Evolutionary conservation across 30 jellyfish, hydroid and myxozoan species (phyloP), one percentile per base, ranked within the genome.

Genomic region (Chrysaora quinquecirrha): DNA sequence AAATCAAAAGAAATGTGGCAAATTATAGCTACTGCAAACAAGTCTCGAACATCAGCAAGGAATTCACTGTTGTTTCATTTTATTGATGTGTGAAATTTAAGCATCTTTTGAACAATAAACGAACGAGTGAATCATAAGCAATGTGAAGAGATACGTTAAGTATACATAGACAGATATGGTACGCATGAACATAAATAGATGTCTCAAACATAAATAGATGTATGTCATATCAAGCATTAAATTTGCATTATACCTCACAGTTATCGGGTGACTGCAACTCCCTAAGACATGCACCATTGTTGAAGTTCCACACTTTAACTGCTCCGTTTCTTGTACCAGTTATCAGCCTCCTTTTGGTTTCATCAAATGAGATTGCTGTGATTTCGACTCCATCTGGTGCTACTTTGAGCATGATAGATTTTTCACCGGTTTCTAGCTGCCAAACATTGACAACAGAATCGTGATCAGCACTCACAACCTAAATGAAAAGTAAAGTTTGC

Each of bases 401-500:
- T 20, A 80, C 93, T 21, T 93, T 73, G 86, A 93, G 82, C 97
- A 80, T 86, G 22, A 93, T 85, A 21, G 83, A 71, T 47, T 87
- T 93, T 63, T 93, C 98, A 25, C 98, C 98, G 19, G 98, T 86
- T 30, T 86, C 96, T 21, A 85, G 80, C 28, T 93, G 96, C 98
- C 98, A 93, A 0, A 93, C 97, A 27, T 87, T 93, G 1, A 93
- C 93, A 14, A 79, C 84, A 0, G 98, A 74, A 3, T 95, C 98
- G 75, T 93, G 98, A 56, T 96, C 88, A n/a, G 98, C 98, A 65
- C 98, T 93, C 7, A 93, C 98, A 60, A 93, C 98, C 88, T 91
- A 67, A 25, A 6, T 49, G 43, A 12, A 48, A 67, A 64, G 0
- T 32, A 28, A 24, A n/a, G n/a, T n/a, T n/a, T n/a, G n/a, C n/a